These are phyloP conservation scores for Zoanthus solanderi DNA, from an alignment of 92 coral and sea anemone species.

Conservation along the genomic window DNA sequence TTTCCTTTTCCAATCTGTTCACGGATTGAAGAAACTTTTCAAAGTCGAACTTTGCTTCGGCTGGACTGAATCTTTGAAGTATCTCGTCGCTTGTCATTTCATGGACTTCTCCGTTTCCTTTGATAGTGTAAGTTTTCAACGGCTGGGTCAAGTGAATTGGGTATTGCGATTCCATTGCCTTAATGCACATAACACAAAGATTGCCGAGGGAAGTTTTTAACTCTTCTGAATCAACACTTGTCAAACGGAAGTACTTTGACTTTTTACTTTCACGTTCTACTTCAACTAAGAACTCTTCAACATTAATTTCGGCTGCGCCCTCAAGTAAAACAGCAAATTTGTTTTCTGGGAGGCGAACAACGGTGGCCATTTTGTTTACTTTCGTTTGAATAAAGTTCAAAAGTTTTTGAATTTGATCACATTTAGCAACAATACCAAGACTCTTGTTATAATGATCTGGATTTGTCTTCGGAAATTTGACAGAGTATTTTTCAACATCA, in stretches of 20 bases:
- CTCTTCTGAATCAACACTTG: conserved; percentile 15
- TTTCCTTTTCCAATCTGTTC: conserved; percentile 63
- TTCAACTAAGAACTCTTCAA: conserved; percentile 56
- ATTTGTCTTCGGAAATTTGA: conserved; percentile 66
- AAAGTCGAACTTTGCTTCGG: conserved; percentile 51
- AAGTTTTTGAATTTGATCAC: not conserved
- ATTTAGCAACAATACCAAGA: conserved; percentile 15
- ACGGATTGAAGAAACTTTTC: conserved; percentile 65
- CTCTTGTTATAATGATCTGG: not conserved
- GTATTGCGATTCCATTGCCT: conserved; percentile 68
- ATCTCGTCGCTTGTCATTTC: conserved; percentile 57
- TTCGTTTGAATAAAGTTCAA: conserved; percentile 14
- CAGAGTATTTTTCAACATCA: conserved; percentile 34
- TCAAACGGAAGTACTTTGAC: conserved; percentile 29
- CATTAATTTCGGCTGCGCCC: conserved; percentile 34
- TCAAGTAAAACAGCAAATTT: conserved; percentile 56
- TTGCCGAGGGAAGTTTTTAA: conserved; percentile 27
- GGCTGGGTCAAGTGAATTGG: conserved; percentile 79
- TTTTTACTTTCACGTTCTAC: conserved; percentile 54
- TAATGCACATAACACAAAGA: conserved; percentile 69
- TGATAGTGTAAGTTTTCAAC: conserved; percentile 54
- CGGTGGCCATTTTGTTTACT: not conserved
- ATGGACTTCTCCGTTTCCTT: conserved; percentile 14
- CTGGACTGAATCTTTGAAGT: conserved; percentile 49
- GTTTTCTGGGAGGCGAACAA: conserved; percentile 49